A percentile compares a stretch with the other conserved stretches of the same genome.
Conservation (phyloP, 2,888 invertebrate species). For the Pelosia muscerda region DNA sequence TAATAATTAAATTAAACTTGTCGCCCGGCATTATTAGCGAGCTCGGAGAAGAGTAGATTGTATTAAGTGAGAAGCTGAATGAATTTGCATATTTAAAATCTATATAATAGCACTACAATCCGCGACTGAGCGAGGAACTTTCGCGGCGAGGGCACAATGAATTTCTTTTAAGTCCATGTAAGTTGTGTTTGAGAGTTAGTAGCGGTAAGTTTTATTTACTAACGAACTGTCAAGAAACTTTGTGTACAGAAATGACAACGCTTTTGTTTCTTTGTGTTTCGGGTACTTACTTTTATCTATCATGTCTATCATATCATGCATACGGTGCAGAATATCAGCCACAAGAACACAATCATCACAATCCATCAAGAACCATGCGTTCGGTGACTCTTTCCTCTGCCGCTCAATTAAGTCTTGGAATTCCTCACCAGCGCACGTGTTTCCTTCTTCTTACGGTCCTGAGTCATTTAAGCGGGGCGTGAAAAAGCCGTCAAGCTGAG, state of each 20-base stretch:
- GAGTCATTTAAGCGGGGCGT: too few relatives aligned
- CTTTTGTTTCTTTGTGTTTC: not conserved
- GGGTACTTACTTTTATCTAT: not conserved
- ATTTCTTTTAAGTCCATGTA: slow-evolving; percentile 35
- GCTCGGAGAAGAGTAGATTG: slow-evolving; percentile 41
- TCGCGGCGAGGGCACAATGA: slow-evolving; percentile 34
- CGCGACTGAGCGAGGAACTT: slow-evolving; percentile 25
- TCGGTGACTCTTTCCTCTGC: too few relatives aligned
- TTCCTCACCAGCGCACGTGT: too few relatives aligned
- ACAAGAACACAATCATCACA: too few relatives aligned
- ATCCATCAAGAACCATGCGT: too few relatives aligned
- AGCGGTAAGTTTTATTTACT: slow-evolving; percentile 19
- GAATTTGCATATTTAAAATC: slow-evolving; percentile 54
- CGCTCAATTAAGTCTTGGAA: too few relatives aligned
- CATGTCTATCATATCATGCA: not conserved
- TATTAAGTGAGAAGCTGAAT: slow-evolving; percentile 48
- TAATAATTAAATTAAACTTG: slow-evolving; percentile 51
- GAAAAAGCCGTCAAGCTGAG: too few relatives aligned
- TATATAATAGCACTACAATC: slow-evolving; percentile 42
- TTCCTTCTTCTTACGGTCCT: too few relatives aligned
- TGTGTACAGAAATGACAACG: not conserved
- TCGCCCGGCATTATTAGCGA: slow-evolving; percentile 37
- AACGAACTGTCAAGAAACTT: slow-evolving; percentile 16
- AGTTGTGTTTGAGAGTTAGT: slow-evolving; percentile 29
- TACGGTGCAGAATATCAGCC: too few relatives aligned